Conservation (phyloP, 2,797 vertebrate species). For the Psittacula derbiana region DNA sequence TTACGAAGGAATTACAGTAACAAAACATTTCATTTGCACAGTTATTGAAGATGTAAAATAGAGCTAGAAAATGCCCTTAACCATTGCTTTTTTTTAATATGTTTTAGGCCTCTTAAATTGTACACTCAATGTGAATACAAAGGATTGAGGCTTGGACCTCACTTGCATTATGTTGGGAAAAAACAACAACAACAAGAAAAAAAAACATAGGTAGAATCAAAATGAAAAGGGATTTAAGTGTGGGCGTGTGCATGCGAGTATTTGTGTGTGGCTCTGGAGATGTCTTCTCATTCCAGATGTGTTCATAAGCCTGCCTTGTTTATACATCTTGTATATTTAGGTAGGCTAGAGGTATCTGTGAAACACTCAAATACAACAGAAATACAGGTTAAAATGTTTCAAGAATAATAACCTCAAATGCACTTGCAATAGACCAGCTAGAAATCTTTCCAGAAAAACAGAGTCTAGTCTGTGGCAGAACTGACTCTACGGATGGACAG, state of each 20-base stretch:
- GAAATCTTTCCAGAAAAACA: conserved; percentile 1
- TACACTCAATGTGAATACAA: not conserved
- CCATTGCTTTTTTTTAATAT: not conserved
- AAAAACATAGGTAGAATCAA: not conserved
- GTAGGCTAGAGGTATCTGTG: not conserved
- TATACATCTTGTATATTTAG: not conserved
- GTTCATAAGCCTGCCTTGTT: not conserved
- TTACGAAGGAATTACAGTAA: not conserved
- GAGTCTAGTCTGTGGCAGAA: not conserved
- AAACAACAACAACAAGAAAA: not conserved
- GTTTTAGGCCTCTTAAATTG: not conserved
- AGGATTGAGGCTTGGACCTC: not conserved
- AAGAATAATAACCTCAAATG: not conserved
- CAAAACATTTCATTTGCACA: not conserved
- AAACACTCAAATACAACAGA: not conserved
- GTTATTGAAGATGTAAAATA: not conserved
- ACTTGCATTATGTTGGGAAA: not conserved
- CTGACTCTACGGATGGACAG: not conserved
- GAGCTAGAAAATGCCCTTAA: not conserved
- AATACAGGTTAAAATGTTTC: not conserved
- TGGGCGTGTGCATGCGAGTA: accelerated
- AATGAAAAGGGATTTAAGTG: not conserved
- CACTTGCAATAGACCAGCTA: not conserved
- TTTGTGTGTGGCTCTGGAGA: not conserved
- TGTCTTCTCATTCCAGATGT: not conserved